Percentiles rank a stretch among this genome's conserved stretches.
These are phyloP conservation scores for Chalcosyrphus nemorum DNA, from an alignment of 2,888 invertebrate species.

Conservation along the genomic window DNA sequence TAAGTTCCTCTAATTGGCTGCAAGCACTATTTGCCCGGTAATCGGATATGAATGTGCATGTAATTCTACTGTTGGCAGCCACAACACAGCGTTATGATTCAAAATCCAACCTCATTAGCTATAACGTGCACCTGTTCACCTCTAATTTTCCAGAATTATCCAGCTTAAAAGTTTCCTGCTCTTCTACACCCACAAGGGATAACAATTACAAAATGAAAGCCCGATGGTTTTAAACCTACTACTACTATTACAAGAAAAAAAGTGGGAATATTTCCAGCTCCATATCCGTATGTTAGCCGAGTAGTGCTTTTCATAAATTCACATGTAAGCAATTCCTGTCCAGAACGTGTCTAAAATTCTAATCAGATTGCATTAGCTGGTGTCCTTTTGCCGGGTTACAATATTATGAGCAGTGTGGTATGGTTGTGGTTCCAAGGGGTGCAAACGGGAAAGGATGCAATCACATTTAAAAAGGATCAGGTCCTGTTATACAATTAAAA, in stretches of 20 bases:
- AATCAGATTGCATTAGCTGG: slow-evolving; percentile 67
- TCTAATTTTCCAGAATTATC: slow-evolving; percentile 55
- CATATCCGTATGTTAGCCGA: slow-evolving; percentile 17
- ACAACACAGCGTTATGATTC: background rate
- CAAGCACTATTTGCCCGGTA: background rate
- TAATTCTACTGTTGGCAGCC: background rate
- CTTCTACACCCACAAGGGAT: slow-evolving; percentile 37
- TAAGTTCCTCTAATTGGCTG: background rate
- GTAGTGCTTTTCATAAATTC: slow-evolving; percentile 64
- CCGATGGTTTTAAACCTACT: slow-evolving; percentile 20
- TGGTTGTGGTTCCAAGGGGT: slow-evolving; percentile 12
- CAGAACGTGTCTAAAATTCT: slow-evolving; percentile 68
- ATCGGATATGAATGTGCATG: background rate
- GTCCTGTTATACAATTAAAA: slow-evolving; percentile 68
- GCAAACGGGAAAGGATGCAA: slow-evolving; percentile 35
- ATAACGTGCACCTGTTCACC: slow-evolving; percentile 46
- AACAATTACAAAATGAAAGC: slow-evolving; percentile 57
- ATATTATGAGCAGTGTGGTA: slow-evolving; percentile 36
- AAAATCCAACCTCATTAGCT: slow-evolving; percentile 52
- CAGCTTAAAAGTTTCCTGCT: slow-evolving; percentile 52
- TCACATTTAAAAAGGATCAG: slow-evolving; percentile 68
- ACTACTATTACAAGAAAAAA: background rate
- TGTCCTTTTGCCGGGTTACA: slow-evolving; percentile 36
- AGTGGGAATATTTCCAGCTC: background rate
- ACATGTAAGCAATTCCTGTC: slow-evolving; percentile 62